Evolutionary conservation across 2,797 vertebrate species (phyloP).

Genomic region (Cryptoblepharus egeriae): DNA sequence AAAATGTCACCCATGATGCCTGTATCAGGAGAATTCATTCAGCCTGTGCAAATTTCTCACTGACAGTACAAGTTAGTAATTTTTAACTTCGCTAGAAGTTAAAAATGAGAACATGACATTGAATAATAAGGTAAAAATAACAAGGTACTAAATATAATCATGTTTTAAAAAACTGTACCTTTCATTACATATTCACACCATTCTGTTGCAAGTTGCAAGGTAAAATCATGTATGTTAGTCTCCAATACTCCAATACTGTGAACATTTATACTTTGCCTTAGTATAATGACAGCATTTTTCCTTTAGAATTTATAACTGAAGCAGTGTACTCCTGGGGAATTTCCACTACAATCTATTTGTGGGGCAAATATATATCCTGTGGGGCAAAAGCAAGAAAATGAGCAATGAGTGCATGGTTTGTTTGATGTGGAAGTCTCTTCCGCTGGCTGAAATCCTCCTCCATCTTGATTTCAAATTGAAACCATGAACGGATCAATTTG

Average conservation of each 20-base stretch:
- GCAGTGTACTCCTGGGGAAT: background rate
- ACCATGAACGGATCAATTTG: background rate
- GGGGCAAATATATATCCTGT: constrained; percentile 24
- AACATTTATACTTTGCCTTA: constrained; percentile 12
- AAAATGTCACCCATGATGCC: background rate
- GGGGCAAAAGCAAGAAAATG: constrained; percentile 8
- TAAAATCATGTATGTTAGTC: constrained; percentile 2
- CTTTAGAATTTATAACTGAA: constrained; percentile 2
- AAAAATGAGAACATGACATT: background rate
- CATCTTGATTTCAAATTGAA: background rate
- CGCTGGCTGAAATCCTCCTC: constrained; percentile 1
- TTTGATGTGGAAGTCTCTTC: background rate
- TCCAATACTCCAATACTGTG: constrained; percentile 1
- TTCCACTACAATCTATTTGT: background rate
- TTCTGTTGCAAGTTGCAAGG: background rate
- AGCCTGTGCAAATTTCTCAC: background rate
- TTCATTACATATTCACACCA: background rate
- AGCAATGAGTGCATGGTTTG: background rate
- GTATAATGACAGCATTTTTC: background rate
- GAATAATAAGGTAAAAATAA: background rate
- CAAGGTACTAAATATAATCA: background rate
- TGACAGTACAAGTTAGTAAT: no score
- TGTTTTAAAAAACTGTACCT: background rate
- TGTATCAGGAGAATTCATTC: background rate
- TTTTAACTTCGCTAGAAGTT: background rate